A percentile compares a stretch with the other conserved stretches of the same genome.
phyloP scores from a whole-genome alignment of 2,888 invertebrate species.

The Coecobrya sp. region DNA sequence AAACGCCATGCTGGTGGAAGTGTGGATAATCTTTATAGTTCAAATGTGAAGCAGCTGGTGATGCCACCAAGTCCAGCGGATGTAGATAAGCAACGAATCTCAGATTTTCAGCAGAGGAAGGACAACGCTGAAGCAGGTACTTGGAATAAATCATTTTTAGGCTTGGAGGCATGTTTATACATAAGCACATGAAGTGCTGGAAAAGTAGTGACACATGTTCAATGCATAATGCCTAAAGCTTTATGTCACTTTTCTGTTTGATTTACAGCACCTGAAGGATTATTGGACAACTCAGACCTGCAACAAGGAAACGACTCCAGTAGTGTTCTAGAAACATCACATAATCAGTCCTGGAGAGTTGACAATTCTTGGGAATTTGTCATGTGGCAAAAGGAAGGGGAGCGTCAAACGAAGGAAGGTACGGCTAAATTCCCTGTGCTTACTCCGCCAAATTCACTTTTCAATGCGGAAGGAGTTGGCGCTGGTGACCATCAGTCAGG shows the following conservation, averaged over 20 bases:
- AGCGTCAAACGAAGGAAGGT: conserved; percentile 77
- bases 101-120: conserved; percentile 44
- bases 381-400: conserved; percentile 84
- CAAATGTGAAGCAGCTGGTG: conserved; percentile 74
- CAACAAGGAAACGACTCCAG: conserved; percentile 66
- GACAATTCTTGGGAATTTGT: conserved; percentile 86
- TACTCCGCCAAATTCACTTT: conserved; percentile 84
- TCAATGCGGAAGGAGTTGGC: conserved; percentile 64
- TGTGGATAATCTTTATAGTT: conserved; percentile 85
- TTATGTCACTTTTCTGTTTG: conserved; percentile 8
- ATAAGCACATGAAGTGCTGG: neutral
- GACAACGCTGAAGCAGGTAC: conserved; percentile 41
- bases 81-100: conserved; percentile 66
- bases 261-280: conserved; percentile 54
- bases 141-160: neutral
- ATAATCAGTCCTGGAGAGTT: conserved; percentile 84
- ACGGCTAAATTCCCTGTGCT: conserved; percentile 84
- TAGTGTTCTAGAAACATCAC: conserved; percentile 80
- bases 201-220: neutral
- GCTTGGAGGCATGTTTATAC: neutral
- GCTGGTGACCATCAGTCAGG: conserved; percentile 77
- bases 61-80: conserved; percentile 59
- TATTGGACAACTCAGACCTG: conserved; percentile 44
- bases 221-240: neutral
- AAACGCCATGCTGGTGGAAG: conserved; percentile 81